Conservation (phyloP, 2,888 invertebrate species). For the Parnassius orleans region DNA sequence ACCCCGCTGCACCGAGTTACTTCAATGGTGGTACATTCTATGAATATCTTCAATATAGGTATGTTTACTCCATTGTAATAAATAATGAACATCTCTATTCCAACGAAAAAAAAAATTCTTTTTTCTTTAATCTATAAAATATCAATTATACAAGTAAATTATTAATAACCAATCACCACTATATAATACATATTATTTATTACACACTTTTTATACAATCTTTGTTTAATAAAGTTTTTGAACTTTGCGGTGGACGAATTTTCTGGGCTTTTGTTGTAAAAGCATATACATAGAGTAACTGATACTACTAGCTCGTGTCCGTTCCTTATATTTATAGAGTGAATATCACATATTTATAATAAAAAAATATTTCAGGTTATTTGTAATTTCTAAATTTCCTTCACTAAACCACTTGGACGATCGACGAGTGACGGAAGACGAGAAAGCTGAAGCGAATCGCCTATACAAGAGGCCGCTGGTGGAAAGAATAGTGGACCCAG, state of each 20-base stretch:
- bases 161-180: no score
- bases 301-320: no score
- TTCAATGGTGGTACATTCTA: constrained; percentile 88
- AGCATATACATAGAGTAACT: no score
- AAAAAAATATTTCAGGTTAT: constrained; percentile 78
- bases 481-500: constrained; percentile 66
- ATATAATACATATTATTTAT: no score
- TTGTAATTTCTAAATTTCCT: constrained; percentile 87
- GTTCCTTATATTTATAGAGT: no score
- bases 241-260: no score
- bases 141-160: no score
- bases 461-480: constrained; percentile 83
- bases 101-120: no score
- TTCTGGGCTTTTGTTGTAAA: no score
- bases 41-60: constrained; percentile 90
- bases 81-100: not conserved
- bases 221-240: no score
- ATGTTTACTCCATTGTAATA: constrained; percentile 28
- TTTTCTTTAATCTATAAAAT: no score
- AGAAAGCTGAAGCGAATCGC: constrained; percentile 82
- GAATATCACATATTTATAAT: not conserved
- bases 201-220: no score
- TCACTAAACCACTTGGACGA: constrained; percentile 86
- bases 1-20: constrained; percentile 89
- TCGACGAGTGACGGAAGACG: constrained; percentile 83